Evolutionary conservation across 2,797 vertebrate genomes (phyloP), one percentile per base, ranked within the genome.

Genomic region (Pseudochromis fuscus): DNA sequence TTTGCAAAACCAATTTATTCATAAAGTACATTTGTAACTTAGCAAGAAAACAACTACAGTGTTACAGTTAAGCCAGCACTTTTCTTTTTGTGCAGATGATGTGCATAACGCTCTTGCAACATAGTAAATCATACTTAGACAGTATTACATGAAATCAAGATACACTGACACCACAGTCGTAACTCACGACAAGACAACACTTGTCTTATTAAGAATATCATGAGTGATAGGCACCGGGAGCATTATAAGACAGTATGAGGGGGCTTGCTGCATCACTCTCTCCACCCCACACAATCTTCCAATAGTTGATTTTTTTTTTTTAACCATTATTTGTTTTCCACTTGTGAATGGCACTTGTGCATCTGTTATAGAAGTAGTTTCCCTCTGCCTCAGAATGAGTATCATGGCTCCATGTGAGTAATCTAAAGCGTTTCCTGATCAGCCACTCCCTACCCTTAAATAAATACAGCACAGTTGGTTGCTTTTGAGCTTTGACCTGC

Each of bases 391-490:
- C n/a, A 67, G 15, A 42, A 23, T 3, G 21, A 52, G 9, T 58
- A 27, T 58, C 27, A 23, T 9, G 1, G 28, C 25, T 49, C 21
- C 31, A 46, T 1, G 28, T 7, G 33, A 15, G 15, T 18, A 30
- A 23, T 30, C 45, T 31, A 27, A 48, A 7, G n/a, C 6, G 6
- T 40, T 40, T 15, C 11, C 42, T 67, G n/a, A 68, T 65, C 28
- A 51, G 23, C 42, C 44, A 45, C 8, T 49, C 44, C 15, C 40
- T 11, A 59, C 5, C 16, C 64, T 70, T 18, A 28, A 33, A 67
- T 18, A 70, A 60, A 67, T 30, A 60, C 23, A 27, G 31, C 46
- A 35, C 31, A 33, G 13, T 51, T 52, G 51, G 24, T 25, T 73
- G 35, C 46, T 35, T 51, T 63, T 74, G 37, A 71, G 18, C 38